Evolutionary conservation across 2,888 invertebrate genomes (phyloP), one percentile per base, ranked within the genome.

Genomic region (Ptilodon capucinus): DNA sequence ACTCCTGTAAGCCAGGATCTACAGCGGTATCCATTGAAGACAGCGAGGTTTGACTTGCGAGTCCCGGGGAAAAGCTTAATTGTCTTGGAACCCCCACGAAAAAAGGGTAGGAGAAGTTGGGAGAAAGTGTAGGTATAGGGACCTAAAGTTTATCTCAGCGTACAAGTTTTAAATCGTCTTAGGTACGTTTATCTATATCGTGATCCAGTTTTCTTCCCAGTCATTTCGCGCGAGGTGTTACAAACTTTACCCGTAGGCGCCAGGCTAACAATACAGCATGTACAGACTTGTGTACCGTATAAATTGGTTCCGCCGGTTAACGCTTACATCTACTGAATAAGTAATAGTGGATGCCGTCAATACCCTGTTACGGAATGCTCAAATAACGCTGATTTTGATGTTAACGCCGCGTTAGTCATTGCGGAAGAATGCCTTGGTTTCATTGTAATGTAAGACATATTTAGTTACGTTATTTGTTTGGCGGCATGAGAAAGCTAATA

Each of bases 201-300:
- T 40, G 44, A 38, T 56, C 51, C 50, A 40, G 61, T 58, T 67
- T 61, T 65, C 67, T 67, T 68, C 68, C 61, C 68, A 68, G 68
- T 62, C 76, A 74, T 72, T 67, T 75, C 74, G 74, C 77, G 68
- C 74, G 59, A 75, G 75, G 80, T 84, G 84, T 80, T 81, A 79
- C 79, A 73, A 78, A 81, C 76, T 74, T 67, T 68, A 74, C 80
- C 84, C 66, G 56, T 53, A 67, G 79, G 79, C 54, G 68, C 55
- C 51, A 53, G 51, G 68, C 66, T 81, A 81, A 79, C 81, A 79
- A 81, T 79, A 77, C 75, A 66, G 63, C 56, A 57, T 74, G 71
- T 72, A 57, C 50, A 46, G 23, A 49, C 41, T 41, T 64, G 50
- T 74, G 76, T 77, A 71, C 72, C 71, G 70, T 79, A 76, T 77